A percentile compares a stretch with the other conserved stretches of the same genome.
Conservation (phyloP, 2,888 invertebrate genomes). For the Stegophylla sp. region DNA sequence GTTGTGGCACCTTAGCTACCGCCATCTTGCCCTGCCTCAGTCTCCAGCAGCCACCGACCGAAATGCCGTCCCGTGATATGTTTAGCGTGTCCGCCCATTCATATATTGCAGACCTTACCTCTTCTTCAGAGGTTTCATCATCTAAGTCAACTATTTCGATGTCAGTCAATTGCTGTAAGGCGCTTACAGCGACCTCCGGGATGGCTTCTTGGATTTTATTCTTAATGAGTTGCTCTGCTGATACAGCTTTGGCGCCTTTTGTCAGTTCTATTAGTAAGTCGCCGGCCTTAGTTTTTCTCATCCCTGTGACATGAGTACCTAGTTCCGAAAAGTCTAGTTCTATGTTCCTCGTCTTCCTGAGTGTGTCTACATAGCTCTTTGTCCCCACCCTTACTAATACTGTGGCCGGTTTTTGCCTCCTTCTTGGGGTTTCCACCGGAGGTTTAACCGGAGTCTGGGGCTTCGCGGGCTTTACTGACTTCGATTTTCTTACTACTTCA, state of each 20-base stretch:
- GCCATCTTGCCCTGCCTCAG: neutral
- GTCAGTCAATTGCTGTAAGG: neutral
- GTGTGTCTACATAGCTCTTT: too few relatives aligned
- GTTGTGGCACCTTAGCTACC: too few relatives aligned
- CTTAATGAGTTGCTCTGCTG: neutral
- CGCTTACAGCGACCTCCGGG: neutral
- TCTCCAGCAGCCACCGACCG: neutral
- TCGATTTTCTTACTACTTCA: too few relatives aligned
- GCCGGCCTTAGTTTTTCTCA: neutral
- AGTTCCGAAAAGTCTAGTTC: neutral
- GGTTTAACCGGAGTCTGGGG: too few relatives aligned
- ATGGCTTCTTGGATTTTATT: neutral
- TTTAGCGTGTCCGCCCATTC: too few relatives aligned
- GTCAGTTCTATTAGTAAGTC: neutral
- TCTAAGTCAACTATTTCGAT: neutral
- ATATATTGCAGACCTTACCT: neutral
- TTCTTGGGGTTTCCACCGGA: neutral
- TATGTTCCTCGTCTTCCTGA: neutral
- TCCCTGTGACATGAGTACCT: neutral
- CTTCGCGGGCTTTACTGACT: too few relatives aligned
- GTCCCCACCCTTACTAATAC: neutral
- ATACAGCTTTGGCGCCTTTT: neutral
- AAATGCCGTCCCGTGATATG: fast-evolving
- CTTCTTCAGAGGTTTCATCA: neutral
- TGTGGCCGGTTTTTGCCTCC: neutral